These are phyloP conservation scores for Heterodera carotae DNA, from an alignment of 1,140 invertebrate species.

Conservation along the genomic window DNA sequence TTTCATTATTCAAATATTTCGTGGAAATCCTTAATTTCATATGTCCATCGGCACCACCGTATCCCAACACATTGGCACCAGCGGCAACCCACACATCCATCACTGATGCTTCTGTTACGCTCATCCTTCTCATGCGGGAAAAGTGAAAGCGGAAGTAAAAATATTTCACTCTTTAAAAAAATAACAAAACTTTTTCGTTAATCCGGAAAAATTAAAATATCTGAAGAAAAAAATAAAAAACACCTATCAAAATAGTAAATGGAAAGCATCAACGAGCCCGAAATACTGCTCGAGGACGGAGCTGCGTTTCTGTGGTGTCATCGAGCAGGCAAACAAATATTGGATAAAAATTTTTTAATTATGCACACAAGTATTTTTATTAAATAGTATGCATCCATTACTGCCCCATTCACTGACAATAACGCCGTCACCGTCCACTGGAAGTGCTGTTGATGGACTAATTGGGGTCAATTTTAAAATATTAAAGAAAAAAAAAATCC, in stretches of 20 bases:
- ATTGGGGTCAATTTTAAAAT: neutral
- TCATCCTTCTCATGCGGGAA: slow-evolving; percentile 7
- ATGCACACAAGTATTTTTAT: no score
- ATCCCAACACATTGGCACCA: neutral
- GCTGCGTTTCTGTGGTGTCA: slow-evolving; percentile 16
- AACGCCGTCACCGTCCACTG: neutral
- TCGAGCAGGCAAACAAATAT: slow-evolving; percentile 15
- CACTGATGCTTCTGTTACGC: slow-evolving; percentile 11
- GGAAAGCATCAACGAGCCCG: neutral
- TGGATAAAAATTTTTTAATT: neutral
- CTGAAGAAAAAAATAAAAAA: neutral
- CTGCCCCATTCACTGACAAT: neutral
- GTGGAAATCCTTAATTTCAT: neutral
- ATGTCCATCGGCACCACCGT: neutral
- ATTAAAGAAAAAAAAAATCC: neutral
- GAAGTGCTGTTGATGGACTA: neutral
- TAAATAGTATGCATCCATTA: neutral
- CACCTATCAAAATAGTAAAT: neutral
- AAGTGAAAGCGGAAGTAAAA: neutral
- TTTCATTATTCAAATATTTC: neutral
- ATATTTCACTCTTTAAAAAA: neutral
- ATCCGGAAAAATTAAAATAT: neutral
- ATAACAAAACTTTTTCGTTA: neutral
- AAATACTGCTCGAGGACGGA: neutral
- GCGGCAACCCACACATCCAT: neutral